Evolutionary conservation across 2,797 vertebrate genomes (phyloP), one percentile per base, ranked within the genome.

Genomic region (Gymnothorax javanicus): DNA sequence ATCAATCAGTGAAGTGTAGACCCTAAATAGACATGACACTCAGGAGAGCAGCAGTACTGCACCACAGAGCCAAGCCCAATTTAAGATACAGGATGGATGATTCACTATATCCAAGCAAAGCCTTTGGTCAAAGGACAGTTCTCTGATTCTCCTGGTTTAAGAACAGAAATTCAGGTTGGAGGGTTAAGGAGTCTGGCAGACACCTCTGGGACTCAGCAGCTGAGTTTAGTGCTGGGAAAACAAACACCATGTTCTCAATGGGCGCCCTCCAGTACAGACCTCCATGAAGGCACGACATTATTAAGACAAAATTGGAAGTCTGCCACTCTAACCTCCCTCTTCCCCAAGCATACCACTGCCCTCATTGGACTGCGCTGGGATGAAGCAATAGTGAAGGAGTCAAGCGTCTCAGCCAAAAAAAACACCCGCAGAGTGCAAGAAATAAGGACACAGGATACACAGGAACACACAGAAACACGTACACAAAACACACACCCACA

Each of bases 1-100:
- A 82, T 86, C 88, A 84, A 71, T 83, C 20, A 60, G n/a, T 81
- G 75, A 84, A 56, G 59, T 84, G 82, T 8, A 57, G 85, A 88
- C 82, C 86, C 60, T 84, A 60, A 88, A 88, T 84, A 71, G 87
- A 57, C 2, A 7, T 8, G 84, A 59, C 87, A 50, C 71, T 82
- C 58, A 52, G 57, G n/a, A 75, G 43, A 3, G 43, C 54, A n/a
- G 75, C 43, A 83, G 25, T 85, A 43, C 87, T 69, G 82, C 71
- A 77, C 59, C 62, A 25, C 85, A 50, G 62, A 79, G 60, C 84
- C 86, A 57, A 69, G 77, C 81, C 86, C 59, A 67, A 84, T 77
- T 84, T 84, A 62, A 73, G 83, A 58, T 84, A 73, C 54, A n/a
- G 82, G 67, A 82, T 33, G 25, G 69, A 62, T 82, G 64, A 88